Evolutionary conservation across 2,797 vertebrate genomes (phyloP).

Genomic region (Fundulus diaphanus): DNA sequence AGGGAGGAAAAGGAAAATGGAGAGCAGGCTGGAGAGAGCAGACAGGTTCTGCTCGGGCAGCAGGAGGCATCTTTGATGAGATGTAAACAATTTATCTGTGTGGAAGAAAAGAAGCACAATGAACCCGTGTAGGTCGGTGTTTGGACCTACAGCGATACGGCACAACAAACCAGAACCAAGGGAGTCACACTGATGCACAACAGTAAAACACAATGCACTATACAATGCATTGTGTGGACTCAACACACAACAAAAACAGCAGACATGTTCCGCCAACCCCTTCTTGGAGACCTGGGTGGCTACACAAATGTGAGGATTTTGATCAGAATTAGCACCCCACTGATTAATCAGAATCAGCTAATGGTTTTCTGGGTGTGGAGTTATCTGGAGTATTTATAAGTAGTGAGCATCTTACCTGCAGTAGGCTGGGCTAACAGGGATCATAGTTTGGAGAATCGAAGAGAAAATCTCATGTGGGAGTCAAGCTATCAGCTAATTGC

Average conservation of each 20-base stretch:
- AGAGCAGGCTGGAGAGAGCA: conserved; percentile 85
- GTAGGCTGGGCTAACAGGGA: not conserved
- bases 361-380: not conserved
- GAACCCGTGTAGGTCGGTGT: conserved; percentile 43
- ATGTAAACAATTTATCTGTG: conserved; percentile 96
- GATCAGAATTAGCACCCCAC: too few species aligned
- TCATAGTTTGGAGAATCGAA: not conserved
- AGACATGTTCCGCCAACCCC: conserved; percentile 17
- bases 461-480: too few species aligned
- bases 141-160: conserved; percentile 32
- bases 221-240: conserved; percentile 15
- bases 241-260: not conserved
- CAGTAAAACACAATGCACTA: conserved; percentile 47
- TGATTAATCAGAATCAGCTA: conserved; percentile 2
- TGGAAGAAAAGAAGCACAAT: conserved; percentile 78
- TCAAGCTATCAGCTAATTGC: not conserved
- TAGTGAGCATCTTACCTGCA: not conserved
- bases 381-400: not conserved
- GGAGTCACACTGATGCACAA: conserved; percentile 36
- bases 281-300: conserved; percentile 1
- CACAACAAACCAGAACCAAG: conserved; percentile 39
- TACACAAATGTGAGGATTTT: not conserved
- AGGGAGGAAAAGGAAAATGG: conserved; percentile 63
- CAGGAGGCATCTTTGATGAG: conserved; percentile 88
- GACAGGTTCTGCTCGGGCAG: conserved; percentile 85